Evolutionary conservation across 1,140 invertebrate genomes (phyloP), one percentile per base, ranked within the genome.

Genomic region (Ceratosolen solmsi): DNA sequence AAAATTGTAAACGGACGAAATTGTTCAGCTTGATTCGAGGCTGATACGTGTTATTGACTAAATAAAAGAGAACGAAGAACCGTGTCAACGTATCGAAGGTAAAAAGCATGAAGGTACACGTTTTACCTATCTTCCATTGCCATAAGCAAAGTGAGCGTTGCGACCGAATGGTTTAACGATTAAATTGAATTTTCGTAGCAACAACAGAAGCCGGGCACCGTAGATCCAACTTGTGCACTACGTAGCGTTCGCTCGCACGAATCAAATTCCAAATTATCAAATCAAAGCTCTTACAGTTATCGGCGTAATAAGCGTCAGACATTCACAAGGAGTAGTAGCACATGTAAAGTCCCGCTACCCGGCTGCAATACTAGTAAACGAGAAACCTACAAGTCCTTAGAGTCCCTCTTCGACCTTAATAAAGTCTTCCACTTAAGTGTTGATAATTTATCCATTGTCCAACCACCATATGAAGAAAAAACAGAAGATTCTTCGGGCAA

Each of bases 101-200:
- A 89, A 90, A 87, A 89, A 87, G 79, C 84, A 90, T 89, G 88
- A 89, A 90, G 89, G 89, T 90, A 90, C 87, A 88, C 85, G 63
- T 38, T 68, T 68, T 68, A 68, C 63, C 63, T 68, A 68, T 22
- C 9, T 68, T 20, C 22, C 1, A 38, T 68, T 2, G 27, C 25
- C 8, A 15, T 7, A 38, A 63, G 15, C 3, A 68, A 68, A 68
- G 15, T 68, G 17, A 22, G 1, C 15, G 22, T 38, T 27, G 4
- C 2, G 38, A 25, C 2, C 1, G 49, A 38, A 71, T 49, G 5
- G 15, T 30, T 71, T 13, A 1, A 71, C 8, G 8, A 71, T 46
- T 46, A 38, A n/a, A 17, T 49, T 49, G 11, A 30, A 71, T 49
- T 1, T 49, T 71, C 38, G n/a, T 13, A 49, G 46, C 36, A 89